A percentile compares a stretch with the other conserved stretches of the same genome.
Evolutionary conservation across 2,797 vertebrate genomes (phyloP).

Genomic region (Muscicapa striata): DNA sequence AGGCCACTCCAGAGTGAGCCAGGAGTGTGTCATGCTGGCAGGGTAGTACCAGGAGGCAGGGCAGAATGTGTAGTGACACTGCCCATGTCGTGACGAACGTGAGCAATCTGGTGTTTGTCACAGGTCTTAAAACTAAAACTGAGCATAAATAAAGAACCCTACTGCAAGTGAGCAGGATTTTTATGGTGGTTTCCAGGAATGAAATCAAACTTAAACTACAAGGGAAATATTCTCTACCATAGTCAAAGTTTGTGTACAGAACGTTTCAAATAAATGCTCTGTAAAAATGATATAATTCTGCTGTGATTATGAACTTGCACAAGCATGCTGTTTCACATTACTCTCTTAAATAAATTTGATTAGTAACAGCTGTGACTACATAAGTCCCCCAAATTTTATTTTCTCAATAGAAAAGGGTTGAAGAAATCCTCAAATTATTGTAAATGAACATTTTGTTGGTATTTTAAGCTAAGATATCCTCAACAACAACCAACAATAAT

Average conservation of each 20-base stretch:
- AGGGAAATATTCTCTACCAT: not conserved
- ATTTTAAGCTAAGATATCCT: slow-evolving; percentile 25
- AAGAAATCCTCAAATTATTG: slow-evolving; percentile 19
- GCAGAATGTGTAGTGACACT: not conserved
- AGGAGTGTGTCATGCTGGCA: not conserved
- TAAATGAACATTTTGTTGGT: not conserved
- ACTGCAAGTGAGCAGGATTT: not conserved
- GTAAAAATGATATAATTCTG: slow-evolving; percentile 54
- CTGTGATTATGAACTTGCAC: slow-evolving; percentile 20
- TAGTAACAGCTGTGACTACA: not conserved
- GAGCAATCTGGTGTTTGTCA: slow-evolving; percentile 60
- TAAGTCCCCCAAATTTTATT: not conserved
- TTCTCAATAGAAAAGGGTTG: not conserved
- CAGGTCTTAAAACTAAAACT: slow-evolving; percentile 48
- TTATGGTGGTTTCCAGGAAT: slow-evolving; percentile 19
- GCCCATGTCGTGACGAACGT: not conserved
- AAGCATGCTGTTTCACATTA: slow-evolving; percentile 17
- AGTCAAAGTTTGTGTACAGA: slow-evolving; percentile 41
- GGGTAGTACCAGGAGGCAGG: not conserved
- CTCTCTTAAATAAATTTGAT: slow-evolving; percentile 26
- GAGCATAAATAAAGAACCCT: slow-evolving; percentile 21
- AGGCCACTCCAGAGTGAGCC: not conserved
- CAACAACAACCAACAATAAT: slow-evolving; percentile 11
- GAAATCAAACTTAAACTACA: slow-evolving; percentile 30
- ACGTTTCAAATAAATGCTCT: slow-evolving; percentile 50